These are phyloP conservation scores for Ascaphus truei DNA, from an alignment of 2,113 vertebrate species.

Conservation along the genomic window DNA sequence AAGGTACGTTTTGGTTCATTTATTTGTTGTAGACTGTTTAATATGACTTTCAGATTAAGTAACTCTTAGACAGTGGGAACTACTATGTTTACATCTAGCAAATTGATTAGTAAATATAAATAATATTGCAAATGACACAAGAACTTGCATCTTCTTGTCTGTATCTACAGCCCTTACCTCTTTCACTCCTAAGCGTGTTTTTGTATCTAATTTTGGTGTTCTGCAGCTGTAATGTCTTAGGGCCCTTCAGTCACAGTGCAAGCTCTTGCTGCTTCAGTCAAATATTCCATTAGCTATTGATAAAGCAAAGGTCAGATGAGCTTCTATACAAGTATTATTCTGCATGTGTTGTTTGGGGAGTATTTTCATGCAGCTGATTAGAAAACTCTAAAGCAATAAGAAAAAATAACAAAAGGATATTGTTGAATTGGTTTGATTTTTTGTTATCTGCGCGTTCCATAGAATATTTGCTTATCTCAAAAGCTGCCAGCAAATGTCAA, in stretches of 20 bases:
- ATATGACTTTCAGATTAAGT: no score
- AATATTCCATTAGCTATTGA: background rate
- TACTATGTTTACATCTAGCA: no score
- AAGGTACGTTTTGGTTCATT: no score
- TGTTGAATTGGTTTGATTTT: background rate
- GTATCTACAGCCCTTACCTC: background rate
- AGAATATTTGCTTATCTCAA: no score
- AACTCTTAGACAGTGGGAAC: no score
- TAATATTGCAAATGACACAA: no score
- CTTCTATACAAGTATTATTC: background rate
- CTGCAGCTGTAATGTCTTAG: background rate
- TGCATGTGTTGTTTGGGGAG: background rate
- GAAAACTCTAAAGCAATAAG: background rate
- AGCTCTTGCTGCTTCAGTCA: background rate
- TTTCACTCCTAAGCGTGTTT: no score
- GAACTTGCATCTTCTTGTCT: no score
- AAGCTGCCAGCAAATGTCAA: constrained; percentile 4
- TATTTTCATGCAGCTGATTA: background rate
- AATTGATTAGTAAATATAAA: no score
- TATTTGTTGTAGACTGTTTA: no score
- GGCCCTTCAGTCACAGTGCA: background rate
- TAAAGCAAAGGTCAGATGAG: background rate
- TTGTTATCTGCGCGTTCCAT: background rate
- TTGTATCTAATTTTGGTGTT: background rate
- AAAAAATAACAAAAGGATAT: background rate